Base-by-base conservation (phyloP, 2,888 invertebrate species). In the Idaea aversata region DNA sequence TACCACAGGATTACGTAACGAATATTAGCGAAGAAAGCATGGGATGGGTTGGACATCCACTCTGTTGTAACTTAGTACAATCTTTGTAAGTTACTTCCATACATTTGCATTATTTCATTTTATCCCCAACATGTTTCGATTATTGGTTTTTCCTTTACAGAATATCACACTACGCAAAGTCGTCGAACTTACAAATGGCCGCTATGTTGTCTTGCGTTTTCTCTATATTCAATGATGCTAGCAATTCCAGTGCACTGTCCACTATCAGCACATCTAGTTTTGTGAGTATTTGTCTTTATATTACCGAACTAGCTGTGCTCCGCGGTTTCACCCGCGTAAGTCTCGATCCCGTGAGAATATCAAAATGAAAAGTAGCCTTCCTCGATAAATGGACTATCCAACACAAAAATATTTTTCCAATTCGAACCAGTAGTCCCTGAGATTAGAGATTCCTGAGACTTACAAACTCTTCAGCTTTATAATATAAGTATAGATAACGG, bases 181-280 rank as follows among this genome's bases (percentile, higher is more conserved):
- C 96, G 64, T 95, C 95, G 5, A 98, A 99, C 85, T 94, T 98
- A 15, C 99, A 99, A 91, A 99, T 97, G 87, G 97, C 98, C 4
- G 98, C 98, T 1, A 97, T 99, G 96, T 84, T 99, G 66, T 96
- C 97, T 70, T 98, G 98, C 82, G 95, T 97, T 1, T 98, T 98
- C 87, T 96, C 97, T 67, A 94, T 95, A 66, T 95, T 94, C 75
- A 94, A 94, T 59, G 93, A 94, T 68, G 88, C 91, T 13, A 86
- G 85, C 63, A 91, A 89, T 70, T 90, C 90, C 15, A 88, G 93
- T 75, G 94, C 94, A 72, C 94, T 94, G 76, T 94, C 95, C 2
- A 94, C 94, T 10, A 88, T 88, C 59, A 91, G 91, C 68, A 88
- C 87, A 16, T 91, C 92, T 7, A 93, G 93, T 77, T 88, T 85